Conservation (phyloP, 2,888 invertebrate genomes). For the Amaurobius ferox region DNA sequence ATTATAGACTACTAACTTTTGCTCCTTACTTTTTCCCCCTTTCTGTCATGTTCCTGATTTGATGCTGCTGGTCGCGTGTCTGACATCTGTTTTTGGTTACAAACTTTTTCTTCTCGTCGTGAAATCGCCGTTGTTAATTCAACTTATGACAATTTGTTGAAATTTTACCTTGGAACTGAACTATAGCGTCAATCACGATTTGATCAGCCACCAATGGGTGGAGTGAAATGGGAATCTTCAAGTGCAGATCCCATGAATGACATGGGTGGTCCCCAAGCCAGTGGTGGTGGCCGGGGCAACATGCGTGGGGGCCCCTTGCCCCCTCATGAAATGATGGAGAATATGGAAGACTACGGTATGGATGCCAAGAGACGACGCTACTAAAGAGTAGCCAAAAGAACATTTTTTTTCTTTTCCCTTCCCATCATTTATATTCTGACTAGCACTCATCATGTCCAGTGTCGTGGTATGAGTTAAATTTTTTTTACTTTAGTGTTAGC, state of each 20-base stretch:
- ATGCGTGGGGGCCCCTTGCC: constrained; percentile 42
- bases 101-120: not conserved
- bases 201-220: constrained; percentile 69
- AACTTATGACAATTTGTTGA: not conserved
- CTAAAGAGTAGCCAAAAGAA: constrained; percentile 30
- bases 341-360: constrained; percentile 66
- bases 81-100: constrained; percentile 3
- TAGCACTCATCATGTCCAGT: constrained; percentile 38
- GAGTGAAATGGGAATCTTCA: constrained; percentile 32
- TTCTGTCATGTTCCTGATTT: constrained; percentile 46
- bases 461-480: constrained; percentile 41
- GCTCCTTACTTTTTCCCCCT: constrained; percentile 64
- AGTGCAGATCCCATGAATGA: constrained; percentile 47
- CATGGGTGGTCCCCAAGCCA: constrained; percentile 34
- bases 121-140: not conserved
- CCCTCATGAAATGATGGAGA: constrained; percentile 69
- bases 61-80: constrained; percentile 43
- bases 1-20: constrained; percentile 57
- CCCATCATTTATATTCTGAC: constrained; percentile 12
- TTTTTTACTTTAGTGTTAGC: constrained; percentile 65
- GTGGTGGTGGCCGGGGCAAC: constrained; percentile 34
- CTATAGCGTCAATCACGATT: constrained; percentile 69
- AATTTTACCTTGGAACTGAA: not conserved
- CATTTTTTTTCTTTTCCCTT: constrained; percentile 29
- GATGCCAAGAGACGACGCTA: constrained; percentile 67